Base-by-base conservation (phyloP, 2,113 vertebrate species). In the Atractosteus spatula region DNA sequence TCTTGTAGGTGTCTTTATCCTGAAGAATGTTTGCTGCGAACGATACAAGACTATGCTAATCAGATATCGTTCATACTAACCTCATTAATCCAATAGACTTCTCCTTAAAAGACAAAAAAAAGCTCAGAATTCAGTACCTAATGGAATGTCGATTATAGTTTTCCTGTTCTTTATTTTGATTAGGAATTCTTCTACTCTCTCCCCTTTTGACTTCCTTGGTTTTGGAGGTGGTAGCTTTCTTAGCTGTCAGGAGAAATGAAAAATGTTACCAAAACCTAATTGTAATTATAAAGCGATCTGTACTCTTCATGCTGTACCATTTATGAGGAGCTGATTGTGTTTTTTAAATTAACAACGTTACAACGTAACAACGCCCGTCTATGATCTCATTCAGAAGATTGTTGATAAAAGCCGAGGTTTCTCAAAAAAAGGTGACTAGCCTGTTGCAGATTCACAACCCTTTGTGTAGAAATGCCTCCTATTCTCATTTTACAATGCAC, bases 131-230 rank as follows among this genome's bases (percentile, higher is more conserved):
- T 12, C 14, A 44, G 0, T 88, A 95, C 95, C 90, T 77, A 95
- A 69, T 0, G 92, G 80, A 1, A 88, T 75, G 73, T 89, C 82
- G 10, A 72, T 87, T 44, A 91, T 66, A 1, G 89, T 82, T 11
- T 65, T 81, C 10, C 81, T 82, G n/a, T 81, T 81, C 56, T 86
- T 91, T 75, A 94, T 89, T 77, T 86, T 76, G 67, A 61, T 45
- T 3, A 95, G 80, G 79, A 93, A 71, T 68, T 91, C 87, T 16
- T 91, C 87, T 55, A 93, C 77, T 42, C 84, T 72, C 62, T 94
- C 85, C 11, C 66, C 71, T 54, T 78, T 89, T 0, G 74, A 81
- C 80, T 87, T 88, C 3, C 3, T 42, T 11, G 80, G 66, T 2
- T 78, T 75, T 10, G 80, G 45, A 12, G 78, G 5, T 0, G 79